Conservation (phyloP, 2,113 vertebrate genomes). For the Chrysemys picta region DNA sequence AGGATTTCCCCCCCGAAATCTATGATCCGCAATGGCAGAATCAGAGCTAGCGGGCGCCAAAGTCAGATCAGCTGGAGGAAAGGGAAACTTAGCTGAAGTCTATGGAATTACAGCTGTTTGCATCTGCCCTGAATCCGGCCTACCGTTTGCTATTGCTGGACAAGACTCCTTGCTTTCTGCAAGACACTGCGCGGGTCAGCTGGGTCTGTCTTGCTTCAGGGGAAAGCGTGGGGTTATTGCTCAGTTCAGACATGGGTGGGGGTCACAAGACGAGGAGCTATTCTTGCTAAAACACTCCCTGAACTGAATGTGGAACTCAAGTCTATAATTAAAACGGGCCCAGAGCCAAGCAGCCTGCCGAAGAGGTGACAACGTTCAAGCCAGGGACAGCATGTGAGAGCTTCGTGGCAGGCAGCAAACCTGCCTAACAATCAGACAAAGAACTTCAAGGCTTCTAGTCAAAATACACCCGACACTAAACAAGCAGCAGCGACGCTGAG, state of each 20-base stretch:
- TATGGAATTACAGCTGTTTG: background rate
- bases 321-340: background rate
- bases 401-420: background rate
- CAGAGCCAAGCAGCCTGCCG: background rate
- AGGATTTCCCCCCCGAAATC: background rate
- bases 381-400: background rate
- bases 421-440: background rate
- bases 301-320: background rate
- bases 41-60: background rate
- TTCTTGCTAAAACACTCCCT: background rate
- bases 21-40: no score
- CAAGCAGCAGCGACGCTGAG: background rate
- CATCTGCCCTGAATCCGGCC: background rate
- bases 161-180: background rate
- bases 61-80: background rate
- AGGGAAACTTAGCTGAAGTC: background rate
- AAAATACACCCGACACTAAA: fast-evolving
- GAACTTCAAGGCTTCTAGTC: background rate
- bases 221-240: background rate
- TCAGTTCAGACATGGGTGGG: background rate
- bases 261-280: background rate
- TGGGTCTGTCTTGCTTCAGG: background rate
- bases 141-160: background rate
- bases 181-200: background rate
- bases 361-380: background rate